A percentile compares a stretch with the other conserved stretches of the same genome.
Evolutionary conservation across 2,797 vertebrate genomes (phyloP).

Genomic region (Acanthopagrus latus): DNA sequence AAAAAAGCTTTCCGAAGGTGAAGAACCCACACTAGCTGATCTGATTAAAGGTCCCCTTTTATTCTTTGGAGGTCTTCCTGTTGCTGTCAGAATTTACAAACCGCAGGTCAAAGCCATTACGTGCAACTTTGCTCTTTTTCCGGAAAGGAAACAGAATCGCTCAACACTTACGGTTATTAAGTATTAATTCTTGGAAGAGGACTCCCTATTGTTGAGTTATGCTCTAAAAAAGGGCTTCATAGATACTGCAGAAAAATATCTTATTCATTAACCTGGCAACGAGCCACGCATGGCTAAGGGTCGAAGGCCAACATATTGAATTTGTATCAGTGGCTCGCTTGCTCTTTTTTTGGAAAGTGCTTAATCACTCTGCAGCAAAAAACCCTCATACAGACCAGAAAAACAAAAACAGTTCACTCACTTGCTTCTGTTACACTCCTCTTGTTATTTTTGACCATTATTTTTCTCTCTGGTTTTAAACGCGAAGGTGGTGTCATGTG

Average conservation of each 20-base stretch:
- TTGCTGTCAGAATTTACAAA: constrained; percentile 53
- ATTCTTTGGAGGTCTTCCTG: constrained; percentile 45
- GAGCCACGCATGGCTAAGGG: constrained; percentile 25
- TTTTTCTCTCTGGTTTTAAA: constrained; percentile 33
- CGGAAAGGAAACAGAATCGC: constrained; percentile 42
- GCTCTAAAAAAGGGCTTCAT: constrained; percentile 9
- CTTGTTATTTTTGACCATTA: constrained; percentile 43
- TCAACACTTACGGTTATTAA: constrained; percentile 43
- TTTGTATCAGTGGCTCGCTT: constrained; percentile 57
- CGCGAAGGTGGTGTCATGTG: constrained; percentile 31
- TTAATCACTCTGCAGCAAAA: constrained; percentile 53
- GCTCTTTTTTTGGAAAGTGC: constrained; percentile 52
- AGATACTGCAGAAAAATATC: constrained; percentile 37
- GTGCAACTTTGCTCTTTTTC: constrained; percentile 20
- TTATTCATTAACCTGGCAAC: constrained; percentile 48
- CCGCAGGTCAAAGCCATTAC: constrained; percentile 41
- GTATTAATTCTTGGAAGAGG: constrained; percentile 46
- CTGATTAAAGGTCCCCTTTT: constrained; percentile 52
- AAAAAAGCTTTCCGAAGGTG: constrained; percentile 21
- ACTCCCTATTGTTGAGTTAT: constrained; percentile 24
- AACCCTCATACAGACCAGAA: constrained; percentile 26
- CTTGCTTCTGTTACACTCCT: constrained; percentile 44
- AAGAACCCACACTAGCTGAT: constrained; percentile 20
- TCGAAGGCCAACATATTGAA: constrained; percentile 63
- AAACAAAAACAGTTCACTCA: constrained; percentile 20